Base-by-base conservation (phyloP, 1,140 invertebrate genomes). In the Chelonus insularis region DNA sequence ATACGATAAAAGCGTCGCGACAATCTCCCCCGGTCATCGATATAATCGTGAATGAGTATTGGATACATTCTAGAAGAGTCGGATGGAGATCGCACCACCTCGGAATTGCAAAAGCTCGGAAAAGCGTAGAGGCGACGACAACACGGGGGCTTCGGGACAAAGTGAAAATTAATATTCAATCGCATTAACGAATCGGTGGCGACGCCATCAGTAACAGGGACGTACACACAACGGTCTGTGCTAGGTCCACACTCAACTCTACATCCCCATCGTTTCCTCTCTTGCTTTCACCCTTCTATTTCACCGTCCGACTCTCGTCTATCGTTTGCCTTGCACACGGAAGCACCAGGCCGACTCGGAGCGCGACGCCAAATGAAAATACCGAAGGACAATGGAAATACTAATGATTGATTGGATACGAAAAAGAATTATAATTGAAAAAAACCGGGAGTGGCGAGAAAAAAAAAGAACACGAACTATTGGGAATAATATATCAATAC, bases 381-480 rank as follows among this genome's bases (percentile, higher is more conserved):
- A 79, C 77, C 78, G 78, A 80, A 81, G 77, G 76, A 81, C 79
- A 81, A 81, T 81, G 78, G 79, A 80, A 80, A 81, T 81, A 81
- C 78, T 80, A 80, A 81, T 80, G 79, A 81, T 81, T 81, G 79
- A 81, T 81, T 81, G 79, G 78, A 81, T 80, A 81, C 79, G 78
- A 81, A 81, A 81, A 81, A 81, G 79, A 81, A 81, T 81, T 81
- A 81, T 81, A 81, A 81, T 81, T 80, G 79, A 81, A 81, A 81
- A 79, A 81, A 81, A 80, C 77, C 74, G 63, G 70, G 69, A 75
- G 72, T 66, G 69, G 21, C 34, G 62, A 55, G 57, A 56, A 67
- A 59, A 63, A 68, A 72, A 73, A 73, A 67, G 71, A 69, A 72
- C 68, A 73, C 77, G 75, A 80, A 80, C 78, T 80, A 80, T 80